Conservation (phyloP, 2,797 vertebrate genomes). For the Nothura maculosa region DNA sequence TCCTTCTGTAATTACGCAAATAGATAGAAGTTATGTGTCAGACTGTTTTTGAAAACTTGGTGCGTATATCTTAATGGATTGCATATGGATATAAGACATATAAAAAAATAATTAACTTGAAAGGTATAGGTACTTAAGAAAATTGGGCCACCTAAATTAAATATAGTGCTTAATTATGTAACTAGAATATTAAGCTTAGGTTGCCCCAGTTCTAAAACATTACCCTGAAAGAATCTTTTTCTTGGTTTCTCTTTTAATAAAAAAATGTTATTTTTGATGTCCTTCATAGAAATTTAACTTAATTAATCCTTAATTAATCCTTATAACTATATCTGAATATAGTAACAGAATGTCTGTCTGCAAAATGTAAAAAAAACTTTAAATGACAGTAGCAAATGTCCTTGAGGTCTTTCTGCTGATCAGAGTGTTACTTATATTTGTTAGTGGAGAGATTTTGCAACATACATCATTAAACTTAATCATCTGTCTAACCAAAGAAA, state of each 20-base stretch:
- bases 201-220: background rate
- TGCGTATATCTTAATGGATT: background rate
- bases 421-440: constrained; percentile 70
- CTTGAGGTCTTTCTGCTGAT: constrained; percentile 83
- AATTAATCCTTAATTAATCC: background rate
- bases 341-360: constrained; percentile 20
- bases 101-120: background rate
- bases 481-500: constrained; percentile 75
- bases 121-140: background rate
- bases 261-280: background rate
- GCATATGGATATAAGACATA: background rate
- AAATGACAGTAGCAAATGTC: constrained; percentile 80
- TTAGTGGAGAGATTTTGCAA: constrained; percentile 74
- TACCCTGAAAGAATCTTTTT: background rate
- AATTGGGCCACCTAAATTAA: background rate
- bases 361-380: constrained; percentile 56
- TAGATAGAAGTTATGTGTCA: background rate
- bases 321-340: constrained; percentile 1
- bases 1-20: background rate
- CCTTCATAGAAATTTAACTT: background rate
- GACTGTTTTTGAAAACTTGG: background rate
- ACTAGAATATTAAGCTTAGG: background rate
- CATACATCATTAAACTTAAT: constrained; percentile 84
- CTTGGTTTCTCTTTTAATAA: background rate
- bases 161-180: background rate